phyloP scores from a whole-genome alignment of 1,140 invertebrate species.

The Cherax destructor region DNA sequence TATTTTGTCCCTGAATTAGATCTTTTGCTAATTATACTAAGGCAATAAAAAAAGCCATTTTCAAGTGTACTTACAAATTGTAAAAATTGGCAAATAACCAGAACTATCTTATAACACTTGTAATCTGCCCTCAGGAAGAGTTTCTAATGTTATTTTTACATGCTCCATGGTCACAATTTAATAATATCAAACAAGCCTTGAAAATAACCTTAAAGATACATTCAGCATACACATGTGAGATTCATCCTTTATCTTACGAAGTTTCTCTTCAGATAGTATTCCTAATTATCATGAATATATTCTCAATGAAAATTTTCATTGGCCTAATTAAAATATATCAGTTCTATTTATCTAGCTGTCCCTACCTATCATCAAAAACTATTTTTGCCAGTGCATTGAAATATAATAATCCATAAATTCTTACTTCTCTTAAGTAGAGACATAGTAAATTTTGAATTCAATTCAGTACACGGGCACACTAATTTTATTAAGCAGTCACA shows the following conservation, averaged over 20 bases:
- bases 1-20: constrained; percentile 7
- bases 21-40: constrained; percentile 10
- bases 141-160: constrained; percentile 6
- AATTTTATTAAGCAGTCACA: not conserved
- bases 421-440: not conserved
- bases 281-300: not conserved
- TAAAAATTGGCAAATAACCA: constrained; percentile 26
- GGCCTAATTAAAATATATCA: not conserved
- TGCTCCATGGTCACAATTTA: constrained; percentile 17
- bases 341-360: not conserved
- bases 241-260: not conserved
- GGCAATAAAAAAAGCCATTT: constrained; percentile 5
- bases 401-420: not conserved
- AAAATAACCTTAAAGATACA: constrained; percentile 1
- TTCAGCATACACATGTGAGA: not conserved
- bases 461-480: not conserved
- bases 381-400: not conserved
- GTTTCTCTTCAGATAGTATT: not conserved
- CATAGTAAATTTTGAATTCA: not conserved
- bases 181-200: constrained; percentile 18
- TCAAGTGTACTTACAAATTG: not conserved
- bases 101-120: constrained; percentile 60
- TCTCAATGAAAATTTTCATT: not conserved
- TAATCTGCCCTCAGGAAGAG: constrained; percentile 67
- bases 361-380: not conserved